These are phyloP conservation scores for Desoria tigrina DNA, from an alignment of 2,888 invertebrate species.

Conservation along the genomic window DNA sequence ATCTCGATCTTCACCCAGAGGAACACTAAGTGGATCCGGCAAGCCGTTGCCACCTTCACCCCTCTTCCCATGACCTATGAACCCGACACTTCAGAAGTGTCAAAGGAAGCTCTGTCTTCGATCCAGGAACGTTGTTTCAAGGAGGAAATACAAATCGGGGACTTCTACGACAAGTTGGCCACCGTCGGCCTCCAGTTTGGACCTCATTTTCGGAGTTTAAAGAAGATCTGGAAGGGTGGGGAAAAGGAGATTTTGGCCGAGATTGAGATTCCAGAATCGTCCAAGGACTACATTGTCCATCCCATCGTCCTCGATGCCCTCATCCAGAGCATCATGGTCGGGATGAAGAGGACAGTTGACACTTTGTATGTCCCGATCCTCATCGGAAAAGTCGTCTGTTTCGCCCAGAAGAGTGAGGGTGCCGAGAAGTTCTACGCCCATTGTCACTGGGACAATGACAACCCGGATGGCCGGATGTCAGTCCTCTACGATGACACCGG, in stretches of 20 bases:
- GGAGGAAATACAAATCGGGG: slow-evolving; percentile 5
- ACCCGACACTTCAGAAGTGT: background rate
- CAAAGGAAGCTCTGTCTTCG: background rate
- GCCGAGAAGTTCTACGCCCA: slow-evolving; percentile 29
- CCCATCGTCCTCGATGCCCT: slow-evolving; percentile 41
- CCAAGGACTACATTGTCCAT: slow-evolving; percentile 37
- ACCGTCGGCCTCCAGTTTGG: slow-evolving; percentile 37
- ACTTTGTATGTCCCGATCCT: slow-evolving; percentile 36
- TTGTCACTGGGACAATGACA: slow-evolving; percentile 10
- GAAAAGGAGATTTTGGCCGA: slow-evolving; percentile 30
- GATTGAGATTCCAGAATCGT: slow-evolving; percentile 26
- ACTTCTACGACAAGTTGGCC: slow-evolving; percentile 15
- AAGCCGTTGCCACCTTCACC: slow-evolving; percentile 37
- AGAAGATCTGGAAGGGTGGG: slow-evolving; percentile 29
- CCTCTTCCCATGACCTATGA: slow-evolving; percentile 24
- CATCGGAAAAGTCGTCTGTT: slow-evolving; percentile 32
- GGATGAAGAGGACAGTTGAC: slow-evolving; percentile 19
- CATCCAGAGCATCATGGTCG: slow-evolving; percentile 38
- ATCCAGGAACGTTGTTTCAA: background rate
- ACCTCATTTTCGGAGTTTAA: slow-evolving; percentile 30
- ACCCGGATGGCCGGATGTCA: background rate
- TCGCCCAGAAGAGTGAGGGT: slow-evolving; percentile 21
- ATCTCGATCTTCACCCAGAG: slow-evolving; percentile 34
- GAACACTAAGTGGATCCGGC: slow-evolving; percentile 38
- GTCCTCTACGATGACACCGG: slow-evolving; percentile 36